Conservation (phyloP, 2,113 vertebrate species). For the Chaenocephalus aceratus region DNA sequence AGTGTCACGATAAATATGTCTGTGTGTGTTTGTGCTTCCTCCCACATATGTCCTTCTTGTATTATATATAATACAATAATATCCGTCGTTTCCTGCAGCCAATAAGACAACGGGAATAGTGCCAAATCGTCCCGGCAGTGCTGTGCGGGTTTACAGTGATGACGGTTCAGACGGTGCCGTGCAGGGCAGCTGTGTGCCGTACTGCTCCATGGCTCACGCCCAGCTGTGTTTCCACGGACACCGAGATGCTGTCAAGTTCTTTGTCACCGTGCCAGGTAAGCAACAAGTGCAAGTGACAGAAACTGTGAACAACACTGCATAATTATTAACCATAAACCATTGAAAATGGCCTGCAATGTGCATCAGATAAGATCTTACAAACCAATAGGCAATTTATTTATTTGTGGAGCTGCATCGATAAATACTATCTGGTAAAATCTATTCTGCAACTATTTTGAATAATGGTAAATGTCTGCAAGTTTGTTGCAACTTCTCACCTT, state of each 20-base stretch:
- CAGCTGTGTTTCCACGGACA: constrained; percentile 99
- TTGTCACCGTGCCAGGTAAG: constrained; percentile 94
- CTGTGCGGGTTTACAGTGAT: constrained; percentile 92
- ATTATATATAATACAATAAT: background rate
- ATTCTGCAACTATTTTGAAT: too few relatives aligned
- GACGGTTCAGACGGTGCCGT: constrained; percentile 85
- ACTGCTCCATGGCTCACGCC: constrained; percentile 99
- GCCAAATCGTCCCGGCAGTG: constrained; percentile 87
- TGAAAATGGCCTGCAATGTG: background rate
- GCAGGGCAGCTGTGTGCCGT: constrained; percentile 91
- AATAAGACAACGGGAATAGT: constrained; percentile 84
- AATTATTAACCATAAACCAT: background rate
- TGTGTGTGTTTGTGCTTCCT: background rate
- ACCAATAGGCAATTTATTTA: background rate
- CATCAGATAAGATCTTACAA: background rate
- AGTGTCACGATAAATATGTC: background rate
- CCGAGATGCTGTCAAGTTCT: constrained; percentile 97
- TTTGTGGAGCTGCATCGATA: background rate
- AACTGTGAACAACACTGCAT: background rate
- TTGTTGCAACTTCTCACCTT: too few relatives aligned
- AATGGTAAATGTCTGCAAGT: too few relatives aligned
- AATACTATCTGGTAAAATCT: too few relatives aligned
- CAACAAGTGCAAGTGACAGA: background rate
- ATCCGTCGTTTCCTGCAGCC: constrained; percentile 75
- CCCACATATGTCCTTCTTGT: too few relatives aligned